These are phyloP conservation scores for Eurystomus gularis DNA, from an alignment of 2,113 vertebrate species.

Conservation along the genomic window DNA sequence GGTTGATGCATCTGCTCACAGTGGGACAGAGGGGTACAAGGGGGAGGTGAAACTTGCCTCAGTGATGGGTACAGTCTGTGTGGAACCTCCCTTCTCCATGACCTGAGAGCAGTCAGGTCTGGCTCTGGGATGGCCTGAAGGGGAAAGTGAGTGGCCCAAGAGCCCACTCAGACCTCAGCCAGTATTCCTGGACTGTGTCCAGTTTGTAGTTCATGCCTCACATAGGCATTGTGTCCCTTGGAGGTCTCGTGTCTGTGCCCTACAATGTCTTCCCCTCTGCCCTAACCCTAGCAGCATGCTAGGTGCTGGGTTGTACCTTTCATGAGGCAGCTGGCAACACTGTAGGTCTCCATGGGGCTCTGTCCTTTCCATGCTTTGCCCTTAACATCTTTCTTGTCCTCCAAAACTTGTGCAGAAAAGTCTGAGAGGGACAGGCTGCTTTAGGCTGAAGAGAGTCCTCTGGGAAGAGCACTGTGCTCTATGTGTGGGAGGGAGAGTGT, in stretches of 20 bases:
- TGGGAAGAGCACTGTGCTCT: not conserved
- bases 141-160: not conserved
- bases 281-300: not conserved
- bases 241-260: not conserved
- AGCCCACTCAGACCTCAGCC: not conserved
- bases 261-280: not conserved
- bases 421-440: not conserved
- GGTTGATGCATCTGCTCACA: not conserved
- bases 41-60: not conserved
- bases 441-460: not conserved
- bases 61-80: not conserved
- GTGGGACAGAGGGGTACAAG: not conserved
- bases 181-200: not conserved
- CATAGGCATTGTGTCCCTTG: not conserved
- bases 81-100: not conserved
- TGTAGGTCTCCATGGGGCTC: not conserved
- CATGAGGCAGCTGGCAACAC: not conserved
- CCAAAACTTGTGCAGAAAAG: not conserved
- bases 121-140: not conserved
- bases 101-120: not conserved
- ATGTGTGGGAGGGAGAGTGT: not conserved
- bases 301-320: not conserved
- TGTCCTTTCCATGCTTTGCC: not conserved
- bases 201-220: not conserved
- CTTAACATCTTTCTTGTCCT: not conserved